Base-by-base conservation (phyloP, 2,113 vertebrate genomes). In the Prionailurus bengalensis region DNA sequence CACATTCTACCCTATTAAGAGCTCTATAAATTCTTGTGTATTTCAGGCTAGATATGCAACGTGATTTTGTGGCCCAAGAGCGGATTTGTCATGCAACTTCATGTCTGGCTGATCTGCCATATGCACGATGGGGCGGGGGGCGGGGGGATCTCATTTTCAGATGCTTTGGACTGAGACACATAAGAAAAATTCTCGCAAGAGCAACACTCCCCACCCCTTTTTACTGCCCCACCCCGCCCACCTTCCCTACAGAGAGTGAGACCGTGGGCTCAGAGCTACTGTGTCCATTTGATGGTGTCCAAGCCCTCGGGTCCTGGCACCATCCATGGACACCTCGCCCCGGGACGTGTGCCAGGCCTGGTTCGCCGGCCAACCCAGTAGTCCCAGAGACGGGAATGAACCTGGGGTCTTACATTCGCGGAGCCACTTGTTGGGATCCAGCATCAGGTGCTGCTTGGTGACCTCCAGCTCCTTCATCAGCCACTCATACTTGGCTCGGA, bases 381-480 rank as follows among this genome's bases (percentile, higher is more conserved):
- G 85, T 84, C 45, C 66, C 42, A n/a, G 3, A 7, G 29, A 61
- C 85, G 66, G 79, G 17, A 93, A 81, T 31, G 93, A 86, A 92
- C 84, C 0, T 0, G 14, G 0, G 12, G 70, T 10, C 99, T 99
- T 99, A 99, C 99, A 99, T 98, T 99, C 99, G 9, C 99, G 98
- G 96, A 99, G 99, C 99, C 99, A 99, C 84, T 99, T 99, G 97
- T 99, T 99, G 48, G 99, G 99, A 95, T 99, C 99, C 98, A 99
- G 98, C 99, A 99, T 99, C 97, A 99, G 98, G 95, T 99, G 98
- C 97, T 99, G 99, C 89, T 99, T 99, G 97, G 99, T 99, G 88
- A 99, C 99, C 95, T 99, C 99, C 99, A 99, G 98, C 98, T 99
- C 99, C 97, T 99, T 99, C 99, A 99, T 99, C 98, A 99, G 99